phyloP scores from a whole-genome alignment of 2,888 invertebrate species.

The Drosophila sordidula region DNA sequence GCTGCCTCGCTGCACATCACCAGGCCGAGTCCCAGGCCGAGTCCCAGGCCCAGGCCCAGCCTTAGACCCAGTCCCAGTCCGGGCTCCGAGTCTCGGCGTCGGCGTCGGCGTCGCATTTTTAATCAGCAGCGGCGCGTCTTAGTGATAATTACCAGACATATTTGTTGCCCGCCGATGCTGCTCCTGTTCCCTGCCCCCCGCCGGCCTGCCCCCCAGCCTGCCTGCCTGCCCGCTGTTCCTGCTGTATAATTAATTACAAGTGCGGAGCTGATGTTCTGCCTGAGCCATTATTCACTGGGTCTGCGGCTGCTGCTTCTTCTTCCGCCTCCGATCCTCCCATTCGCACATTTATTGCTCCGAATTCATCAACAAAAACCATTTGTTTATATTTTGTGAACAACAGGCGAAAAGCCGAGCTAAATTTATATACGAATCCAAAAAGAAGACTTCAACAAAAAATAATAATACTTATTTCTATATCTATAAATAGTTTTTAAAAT shows the following conservation, averaged over 20 bases:
- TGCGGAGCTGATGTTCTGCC: constrained; percentile 51
- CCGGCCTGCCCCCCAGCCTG: constrained; percentile 2
- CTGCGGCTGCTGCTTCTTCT: constrained; percentile 4
- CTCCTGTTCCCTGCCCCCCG: constrained; percentile 15
- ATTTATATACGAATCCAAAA: no score
- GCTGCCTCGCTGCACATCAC: constrained; percentile 58
- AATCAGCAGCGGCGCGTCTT: constrained; percentile 76
- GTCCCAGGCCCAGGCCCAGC: neutral
- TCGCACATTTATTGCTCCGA: constrained; percentile 8
- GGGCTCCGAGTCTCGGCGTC: constrained; percentile 16
- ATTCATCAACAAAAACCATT: constrained; percentile 26
- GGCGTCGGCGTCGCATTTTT: constrained; percentile 76
- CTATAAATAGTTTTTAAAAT: no score
- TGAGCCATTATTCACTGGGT: constrained; percentile 63
- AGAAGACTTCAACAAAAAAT: no score
- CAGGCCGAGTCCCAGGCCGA: constrained; percentile 11
- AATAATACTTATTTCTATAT: no score
- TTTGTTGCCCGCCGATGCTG: constrained; percentile 48
- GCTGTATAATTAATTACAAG: constrained; percentile 69
- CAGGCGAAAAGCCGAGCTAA: constrained; percentile 11
- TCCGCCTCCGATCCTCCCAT: neutral
- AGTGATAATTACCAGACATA: constrained; percentile 78
- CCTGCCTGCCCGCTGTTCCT: constrained; percentile 3
- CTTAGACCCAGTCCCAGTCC: no score
- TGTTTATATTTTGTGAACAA: constrained; percentile 22